Conservation (phyloP, 2,113 vertebrate genomes). For the Tapirus terrestris region DNA sequence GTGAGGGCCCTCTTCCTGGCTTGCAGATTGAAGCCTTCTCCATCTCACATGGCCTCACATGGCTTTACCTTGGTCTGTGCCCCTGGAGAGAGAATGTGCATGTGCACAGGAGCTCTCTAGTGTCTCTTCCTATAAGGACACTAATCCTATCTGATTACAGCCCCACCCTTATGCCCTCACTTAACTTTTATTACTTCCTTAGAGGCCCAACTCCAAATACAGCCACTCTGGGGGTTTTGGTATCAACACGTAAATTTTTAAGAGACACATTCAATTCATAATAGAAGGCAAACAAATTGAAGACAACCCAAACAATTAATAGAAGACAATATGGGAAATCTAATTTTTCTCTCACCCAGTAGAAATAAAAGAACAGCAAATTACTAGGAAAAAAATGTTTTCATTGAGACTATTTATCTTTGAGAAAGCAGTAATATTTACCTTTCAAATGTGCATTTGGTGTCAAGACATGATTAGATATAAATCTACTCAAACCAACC, state of each 20-base stretch:
- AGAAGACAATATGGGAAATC: not conserved
- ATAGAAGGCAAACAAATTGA: not conserved
- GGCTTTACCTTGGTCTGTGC: not conserved
- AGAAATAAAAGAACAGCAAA: conserved; percentile 31
- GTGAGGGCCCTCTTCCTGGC: not conserved
- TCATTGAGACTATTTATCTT: conserved; percentile 65
- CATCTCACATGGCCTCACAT: too few relatives aligned
- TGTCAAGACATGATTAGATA: conserved; percentile 71
- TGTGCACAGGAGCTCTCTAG: not conserved
- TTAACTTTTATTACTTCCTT: not conserved
- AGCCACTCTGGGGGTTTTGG: not conserved
- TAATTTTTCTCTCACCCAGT: not conserved
- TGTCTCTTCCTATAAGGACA: not conserved
- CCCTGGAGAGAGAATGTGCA: not conserved
- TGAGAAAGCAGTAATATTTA: conserved; percentile 53
- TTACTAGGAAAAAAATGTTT: not conserved
- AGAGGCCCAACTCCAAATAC: not conserved
- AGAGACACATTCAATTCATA: not conserved
- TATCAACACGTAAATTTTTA: not conserved
- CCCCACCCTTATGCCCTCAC: not conserved
- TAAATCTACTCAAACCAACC: conserved; percentile 85
- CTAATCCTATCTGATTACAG: not conserved
- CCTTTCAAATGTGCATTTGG: conserved; percentile 39
- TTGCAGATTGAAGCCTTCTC: not conserved
- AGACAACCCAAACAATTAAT: not conserved